phyloP scores from a whole-genome alignment of 37 sponge, comb jelly and placozoan species.

The Axinella damicornis region DNA sequence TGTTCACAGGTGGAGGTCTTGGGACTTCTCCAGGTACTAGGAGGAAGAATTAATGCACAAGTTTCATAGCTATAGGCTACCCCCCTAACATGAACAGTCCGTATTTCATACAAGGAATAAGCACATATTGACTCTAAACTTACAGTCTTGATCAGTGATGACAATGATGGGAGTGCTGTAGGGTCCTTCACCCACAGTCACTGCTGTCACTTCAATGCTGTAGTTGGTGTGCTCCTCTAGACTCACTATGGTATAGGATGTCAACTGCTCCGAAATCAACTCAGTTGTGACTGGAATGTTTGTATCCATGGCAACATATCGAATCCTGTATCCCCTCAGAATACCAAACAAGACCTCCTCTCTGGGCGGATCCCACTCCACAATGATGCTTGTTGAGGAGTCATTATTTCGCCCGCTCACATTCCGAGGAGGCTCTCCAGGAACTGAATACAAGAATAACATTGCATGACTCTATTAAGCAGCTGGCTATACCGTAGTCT shows the following conservation, averaged over 20 bases:
- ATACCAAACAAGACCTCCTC: conserved; percentile 23
- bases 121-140: neutral
- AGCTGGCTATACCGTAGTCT: too few relatives aligned
- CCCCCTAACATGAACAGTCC: too few relatives aligned
- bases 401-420: neutral
- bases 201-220: conserved; percentile 16
- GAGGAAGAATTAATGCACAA: too few relatives aligned
- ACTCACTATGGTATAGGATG: neutral
- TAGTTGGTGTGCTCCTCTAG: conserved; percentile 8
- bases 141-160: conserved; percentile 7
- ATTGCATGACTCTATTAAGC: too few relatives aligned
- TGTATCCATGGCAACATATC: neutral
- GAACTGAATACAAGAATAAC: conserved; percentile 14
- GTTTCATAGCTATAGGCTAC: too few relatives aligned
- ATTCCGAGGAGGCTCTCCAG: conserved; percentile 26
- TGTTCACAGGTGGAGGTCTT: too few relatives aligned
- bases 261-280: neutral
- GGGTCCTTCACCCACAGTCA: conserved; percentile 6
- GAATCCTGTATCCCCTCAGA: conserved; percentile 13
- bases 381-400: conserved; percentile 14
- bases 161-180: conserved; percentile 1
- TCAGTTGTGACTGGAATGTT: too few relatives aligned
- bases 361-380: conserved; percentile 3
- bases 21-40: too few relatives aligned
- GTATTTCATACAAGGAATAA: too few relatives aligned